A percentile compares a stretch with the other conserved stretches of the same genome.
Evolutionary conservation across 2,888 invertebrate species (phyloP).

Genomic region (Microplitis manilae): DNA sequence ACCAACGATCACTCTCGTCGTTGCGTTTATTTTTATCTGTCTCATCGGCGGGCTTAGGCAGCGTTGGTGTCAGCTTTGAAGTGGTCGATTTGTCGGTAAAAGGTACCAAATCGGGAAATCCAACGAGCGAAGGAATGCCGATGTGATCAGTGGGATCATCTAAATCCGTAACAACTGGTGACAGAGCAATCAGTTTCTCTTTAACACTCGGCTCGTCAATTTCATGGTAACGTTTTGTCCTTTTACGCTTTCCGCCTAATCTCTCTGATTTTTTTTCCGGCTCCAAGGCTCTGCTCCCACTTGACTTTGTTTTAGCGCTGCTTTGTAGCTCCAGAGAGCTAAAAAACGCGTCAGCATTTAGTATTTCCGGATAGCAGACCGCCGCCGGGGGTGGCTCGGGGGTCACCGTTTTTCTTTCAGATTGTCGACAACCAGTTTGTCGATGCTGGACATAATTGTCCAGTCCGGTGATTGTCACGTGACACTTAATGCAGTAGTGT

Average conservation of each 20-base stretch:
- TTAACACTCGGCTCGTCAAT: conserved; percentile 53
- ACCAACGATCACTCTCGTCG: conserved; percentile 60
- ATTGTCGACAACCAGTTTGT: conserved; percentile 78
- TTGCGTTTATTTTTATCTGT: conserved; percentile 54
- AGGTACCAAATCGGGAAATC: conserved; percentile 67
- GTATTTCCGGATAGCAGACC: conserved; percentile 68
- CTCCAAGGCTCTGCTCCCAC: conserved; percentile 51
- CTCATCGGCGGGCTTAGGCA: conserved; percentile 40
- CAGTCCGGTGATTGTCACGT: conserved; percentile 86
- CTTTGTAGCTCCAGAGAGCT: conserved; percentile 86
- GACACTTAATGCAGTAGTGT: conserved; percentile 92
- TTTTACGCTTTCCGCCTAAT: conserved; percentile 55
- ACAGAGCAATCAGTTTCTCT: conserved; percentile 61
- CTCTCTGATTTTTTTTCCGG: conserved; percentile 52
- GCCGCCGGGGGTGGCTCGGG: conserved; percentile 67
- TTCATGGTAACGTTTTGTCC: conserved; percentile 51
- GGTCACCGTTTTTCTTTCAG: conserved; percentile 54
- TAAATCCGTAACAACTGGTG: conserved; percentile 63
- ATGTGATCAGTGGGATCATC: conserved; percentile 67
- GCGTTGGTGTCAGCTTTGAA: conserved; percentile 13
- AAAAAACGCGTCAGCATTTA: conserved; percentile 90
- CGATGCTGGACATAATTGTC: conserved; percentile 90
- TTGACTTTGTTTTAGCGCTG: conserved; percentile 75
- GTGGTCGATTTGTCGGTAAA: conserved; percentile 48
- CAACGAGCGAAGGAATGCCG: conserved; percentile 67